A percentile compares a stretch with the other conserved stretches of the same genome.
phyloP scores from a whole-genome alignment of 2,797 vertebrate genomes.

The Neosilurus mollespiculum region DNA sequence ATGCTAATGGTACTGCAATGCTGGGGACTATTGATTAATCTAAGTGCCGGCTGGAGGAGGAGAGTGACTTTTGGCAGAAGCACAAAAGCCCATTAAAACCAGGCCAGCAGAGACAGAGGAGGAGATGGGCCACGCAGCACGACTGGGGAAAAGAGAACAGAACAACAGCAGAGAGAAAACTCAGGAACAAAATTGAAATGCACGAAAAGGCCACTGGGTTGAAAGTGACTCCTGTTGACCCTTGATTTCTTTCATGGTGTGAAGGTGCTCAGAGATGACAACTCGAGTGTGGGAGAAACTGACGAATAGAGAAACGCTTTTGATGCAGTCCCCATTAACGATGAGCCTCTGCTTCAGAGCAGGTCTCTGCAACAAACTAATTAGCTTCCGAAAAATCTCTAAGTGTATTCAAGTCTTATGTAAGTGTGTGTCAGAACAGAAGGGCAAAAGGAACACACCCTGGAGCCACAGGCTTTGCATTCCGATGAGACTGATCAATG shows the following conservation, averaged over 20 bases:
- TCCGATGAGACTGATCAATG: constrained; percentile 43
- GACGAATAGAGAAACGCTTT: background rate
- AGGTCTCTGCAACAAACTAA: constrained; percentile 4
- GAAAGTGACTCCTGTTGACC: constrained; percentile 2
- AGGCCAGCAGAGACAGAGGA: constrained; percentile 41
- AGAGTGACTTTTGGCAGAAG: constrained; percentile 72
- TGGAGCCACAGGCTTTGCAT: constrained; percentile 33
- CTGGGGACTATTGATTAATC: constrained; percentile 70
- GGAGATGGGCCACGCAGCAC: constrained; percentile 45
- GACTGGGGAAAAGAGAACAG: constrained; percentile 48
- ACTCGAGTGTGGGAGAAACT: constrained; percentile 18
- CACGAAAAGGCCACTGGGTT: constrained; percentile 27
- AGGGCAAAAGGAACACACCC: constrained; percentile 29
- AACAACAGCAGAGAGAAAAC: constrained; percentile 47
- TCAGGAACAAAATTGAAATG: constrained; percentile 26
- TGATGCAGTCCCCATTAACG: constrained; percentile 14
- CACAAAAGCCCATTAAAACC: constrained; percentile 66
- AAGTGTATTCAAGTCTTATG: constrained; percentile 2
- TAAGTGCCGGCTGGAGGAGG: constrained; percentile 68
- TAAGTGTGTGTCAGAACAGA: constrained; percentile 21
- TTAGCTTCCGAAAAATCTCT: background rate
- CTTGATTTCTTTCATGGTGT: constrained; percentile 26
- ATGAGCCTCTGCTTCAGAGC: background rate
- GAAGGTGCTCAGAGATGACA: constrained; percentile 12
- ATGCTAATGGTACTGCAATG: constrained; percentile 60